phyloP scores from a whole-genome alignment of 30 jellyfish, hydroid and myxozoan species.

The Aurelia aurita complex sp. Pacific region DNA sequence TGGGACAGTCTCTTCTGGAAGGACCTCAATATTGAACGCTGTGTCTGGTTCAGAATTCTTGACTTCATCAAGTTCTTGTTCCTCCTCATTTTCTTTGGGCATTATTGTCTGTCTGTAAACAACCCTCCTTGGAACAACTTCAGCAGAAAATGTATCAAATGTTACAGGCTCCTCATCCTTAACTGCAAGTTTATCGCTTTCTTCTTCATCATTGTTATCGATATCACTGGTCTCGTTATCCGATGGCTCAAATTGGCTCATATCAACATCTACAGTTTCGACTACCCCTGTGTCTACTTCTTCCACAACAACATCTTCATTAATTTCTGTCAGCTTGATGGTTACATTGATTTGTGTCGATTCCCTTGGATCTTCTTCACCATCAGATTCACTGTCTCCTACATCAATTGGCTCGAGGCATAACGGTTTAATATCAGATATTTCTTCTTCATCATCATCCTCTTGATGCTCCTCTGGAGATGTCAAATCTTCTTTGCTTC shows the following conservation, averaged over 20 bases:
- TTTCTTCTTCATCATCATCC: background rate
- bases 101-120: slow-evolving; percentile 12
- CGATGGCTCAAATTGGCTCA: background rate
- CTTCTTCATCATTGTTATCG: background rate
- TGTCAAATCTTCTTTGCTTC: background rate
- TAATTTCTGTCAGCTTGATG: too few species aligned
- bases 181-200: background rate
- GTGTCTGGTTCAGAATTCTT: background rate
- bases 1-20: slow-evolving; percentile 6
- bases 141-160: slow-evolving; percentile 1
- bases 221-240: background rate
- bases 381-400: too few species aligned
- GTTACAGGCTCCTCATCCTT: background rate
- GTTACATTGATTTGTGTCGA: too few species aligned
- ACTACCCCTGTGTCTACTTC: background rate
- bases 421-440: background rate
- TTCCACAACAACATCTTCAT: background rate
- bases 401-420: background rate
- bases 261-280: background rate
- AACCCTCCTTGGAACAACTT: background rate
- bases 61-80: background rate
- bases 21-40: background rate
- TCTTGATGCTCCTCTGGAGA: background rate
- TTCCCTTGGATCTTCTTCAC: too few species aligned
- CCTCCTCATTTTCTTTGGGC: background rate